Conservation (phyloP, 2,797 vertebrate species). For the Octomys mimax region DNA sequence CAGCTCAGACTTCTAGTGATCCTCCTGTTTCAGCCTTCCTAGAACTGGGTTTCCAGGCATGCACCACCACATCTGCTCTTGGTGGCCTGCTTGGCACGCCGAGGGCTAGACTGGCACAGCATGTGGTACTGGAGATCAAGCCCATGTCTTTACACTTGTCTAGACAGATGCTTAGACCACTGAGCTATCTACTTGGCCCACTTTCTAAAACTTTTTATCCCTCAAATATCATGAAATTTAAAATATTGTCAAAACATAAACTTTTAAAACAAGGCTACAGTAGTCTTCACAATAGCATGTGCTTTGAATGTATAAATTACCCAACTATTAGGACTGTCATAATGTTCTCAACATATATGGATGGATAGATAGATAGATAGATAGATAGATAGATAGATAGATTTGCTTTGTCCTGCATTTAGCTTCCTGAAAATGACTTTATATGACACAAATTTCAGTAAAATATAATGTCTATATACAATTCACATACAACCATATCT, state of each 20-base stretch:
- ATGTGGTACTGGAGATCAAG: no score
- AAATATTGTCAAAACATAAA: not conserved
- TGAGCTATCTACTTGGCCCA: not conserved
- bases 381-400: no score
- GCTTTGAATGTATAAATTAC: not conserved
- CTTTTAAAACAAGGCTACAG: not conserved
- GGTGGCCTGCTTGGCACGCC: no score
- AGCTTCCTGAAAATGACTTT: not conserved
- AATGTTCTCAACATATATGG: not conserved
- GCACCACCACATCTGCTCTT: no score
- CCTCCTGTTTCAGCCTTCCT: no score
- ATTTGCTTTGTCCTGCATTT: not conserved
- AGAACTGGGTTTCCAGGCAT: no score
- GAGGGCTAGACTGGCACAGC: no score
- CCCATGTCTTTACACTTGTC: no score
- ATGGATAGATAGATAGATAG: no score
- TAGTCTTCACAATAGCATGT: not conserved
- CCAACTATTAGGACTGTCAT: not conserved
- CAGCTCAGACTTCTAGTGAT: no score
- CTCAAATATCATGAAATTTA: constrained; percentile 1
- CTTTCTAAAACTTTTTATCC: not conserved
- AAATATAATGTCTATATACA: not conserved
- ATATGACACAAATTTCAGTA: not conserved
- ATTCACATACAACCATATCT: no score
- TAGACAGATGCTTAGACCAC: no score